Evolutionary conservation across 2,113 vertebrate species (phyloP).

Genomic region (Sterrhoptilus dennistouni): DNA sequence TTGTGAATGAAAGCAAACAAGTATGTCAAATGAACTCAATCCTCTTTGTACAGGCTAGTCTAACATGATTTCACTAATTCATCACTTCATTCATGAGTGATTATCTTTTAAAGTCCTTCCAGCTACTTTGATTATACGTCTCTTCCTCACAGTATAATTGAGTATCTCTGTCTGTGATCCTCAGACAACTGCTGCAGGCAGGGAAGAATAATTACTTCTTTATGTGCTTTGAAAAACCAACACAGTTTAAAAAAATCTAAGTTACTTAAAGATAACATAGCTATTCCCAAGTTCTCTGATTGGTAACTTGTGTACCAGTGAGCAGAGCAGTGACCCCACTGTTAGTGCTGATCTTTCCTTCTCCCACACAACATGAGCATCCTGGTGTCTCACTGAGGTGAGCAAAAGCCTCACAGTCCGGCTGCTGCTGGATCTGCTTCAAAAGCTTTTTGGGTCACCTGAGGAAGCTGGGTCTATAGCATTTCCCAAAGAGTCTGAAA

Average conservation of each 20-base stretch:
- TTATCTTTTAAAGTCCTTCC: neutral
- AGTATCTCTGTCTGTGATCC: neutral
- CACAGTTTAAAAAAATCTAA: neutral
- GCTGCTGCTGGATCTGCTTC: neutral
- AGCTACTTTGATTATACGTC: neutral
- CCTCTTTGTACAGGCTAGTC: neutral
- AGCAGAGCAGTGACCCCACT: neutral
- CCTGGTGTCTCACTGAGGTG: neutral
- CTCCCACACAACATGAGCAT: accelerated
- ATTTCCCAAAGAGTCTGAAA: neutral
- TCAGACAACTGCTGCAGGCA: neutral
- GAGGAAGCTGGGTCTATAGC: neutral
- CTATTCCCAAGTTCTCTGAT: neutral
- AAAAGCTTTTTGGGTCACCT: neutral
- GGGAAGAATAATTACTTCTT: neutral
- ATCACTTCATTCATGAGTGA: neutral
- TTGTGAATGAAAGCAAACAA: neutral
- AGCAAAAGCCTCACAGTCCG: accelerated
- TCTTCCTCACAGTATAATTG: neutral
- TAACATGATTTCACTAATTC: neutral
- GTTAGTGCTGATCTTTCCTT: neutral
- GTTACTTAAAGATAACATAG: neutral
- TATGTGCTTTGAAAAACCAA: neutral
- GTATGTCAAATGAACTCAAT: neutral
- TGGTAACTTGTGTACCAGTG: neutral